Conservation (phyloP, 2,888 invertebrate species). For the Calliphora vomitoria region DNA sequence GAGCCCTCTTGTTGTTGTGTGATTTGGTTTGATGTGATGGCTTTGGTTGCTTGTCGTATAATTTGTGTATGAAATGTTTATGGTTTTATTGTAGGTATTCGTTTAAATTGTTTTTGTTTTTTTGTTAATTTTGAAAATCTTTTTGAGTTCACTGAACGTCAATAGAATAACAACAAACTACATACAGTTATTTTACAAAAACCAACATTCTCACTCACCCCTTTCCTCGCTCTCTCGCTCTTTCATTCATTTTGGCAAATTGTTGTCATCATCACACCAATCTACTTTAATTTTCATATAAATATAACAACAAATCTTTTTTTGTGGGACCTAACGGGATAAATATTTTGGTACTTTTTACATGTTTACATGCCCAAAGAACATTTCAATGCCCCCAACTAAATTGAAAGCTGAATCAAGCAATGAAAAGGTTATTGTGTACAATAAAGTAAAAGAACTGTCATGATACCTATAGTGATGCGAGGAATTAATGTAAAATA, state of each 20-base stretch:
- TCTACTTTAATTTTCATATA: slow-evolving; percentile 18
- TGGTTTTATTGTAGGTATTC: slow-evolving; percentile 51
- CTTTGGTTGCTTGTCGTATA: slow-evolving; percentile 55
- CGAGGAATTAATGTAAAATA: no score
- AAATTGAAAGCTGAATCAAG: no score
- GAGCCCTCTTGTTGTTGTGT: slow-evolving; percentile 37
- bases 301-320: background rate
- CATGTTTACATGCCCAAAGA: no score
- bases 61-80: slow-evolving; percentile 63
- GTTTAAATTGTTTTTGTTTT: slow-evolving; percentile 30
- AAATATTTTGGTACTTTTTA: no score
- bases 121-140: slow-evolving; percentile 18
- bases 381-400: no score
- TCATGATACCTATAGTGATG: no score
- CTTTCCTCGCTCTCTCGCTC: background rate
- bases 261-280: slow-evolving; percentile 22
- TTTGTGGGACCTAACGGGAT: no score
- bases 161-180: slow-evolving; percentile 78
- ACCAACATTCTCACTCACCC: slow-evolving; percentile 1
- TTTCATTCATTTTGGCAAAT: background rate
- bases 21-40: slow-evolving; percentile 41
- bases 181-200: slow-evolving; percentile 13
- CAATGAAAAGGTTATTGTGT: no score
- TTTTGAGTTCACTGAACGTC: slow-evolving; percentile 82
- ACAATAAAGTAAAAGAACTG: no score